These are phyloP conservation scores for Microtus richardsoni DNA, from an alignment of 2,113 vertebrate species.

Conservation along the genomic window DNA sequence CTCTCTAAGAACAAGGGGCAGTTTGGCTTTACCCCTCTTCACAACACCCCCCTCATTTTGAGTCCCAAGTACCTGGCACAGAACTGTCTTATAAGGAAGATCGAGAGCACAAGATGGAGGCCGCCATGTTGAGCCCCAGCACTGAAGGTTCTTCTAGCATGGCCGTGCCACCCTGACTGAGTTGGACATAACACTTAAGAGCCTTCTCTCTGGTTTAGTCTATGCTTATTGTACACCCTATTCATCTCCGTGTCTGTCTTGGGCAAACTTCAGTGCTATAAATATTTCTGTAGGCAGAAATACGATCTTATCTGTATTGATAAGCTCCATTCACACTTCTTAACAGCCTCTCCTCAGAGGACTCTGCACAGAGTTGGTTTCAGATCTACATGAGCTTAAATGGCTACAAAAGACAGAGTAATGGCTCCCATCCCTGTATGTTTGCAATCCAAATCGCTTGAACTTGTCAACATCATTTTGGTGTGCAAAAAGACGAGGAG, in stretches of 20 bases:
- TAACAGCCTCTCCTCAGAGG: not conserved
- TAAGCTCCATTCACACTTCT: not conserved
- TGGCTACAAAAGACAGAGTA: not conserved
- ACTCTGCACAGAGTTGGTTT: not conserved
- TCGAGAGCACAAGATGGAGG: accelerated
- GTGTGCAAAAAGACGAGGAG: not conserved
- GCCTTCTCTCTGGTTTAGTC: not conserved
- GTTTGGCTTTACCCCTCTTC: not conserved
- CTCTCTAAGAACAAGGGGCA: not conserved
- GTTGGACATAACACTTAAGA: not conserved
- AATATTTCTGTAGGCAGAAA: not conserved
- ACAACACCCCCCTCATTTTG: not conserved
- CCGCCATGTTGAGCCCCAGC: not conserved
- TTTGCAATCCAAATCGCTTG: not conserved
- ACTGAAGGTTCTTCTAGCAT: not conserved
- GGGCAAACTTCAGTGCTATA: not conserved
- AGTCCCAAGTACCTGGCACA: not conserved
- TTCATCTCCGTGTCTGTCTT: not conserved
- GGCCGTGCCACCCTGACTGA: not conserved
- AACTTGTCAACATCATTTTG: not conserved
- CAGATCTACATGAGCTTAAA: not conserved
- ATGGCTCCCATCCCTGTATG: not conserved
- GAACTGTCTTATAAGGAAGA: not conserved
- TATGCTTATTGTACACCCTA: not conserved
- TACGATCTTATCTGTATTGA: not conserved